Evolutionary conservation across 2,888 invertebrate species (phyloP), one percentile per base, ranked within the genome.

Genomic region (Torymus aiolomorphi): DNA sequence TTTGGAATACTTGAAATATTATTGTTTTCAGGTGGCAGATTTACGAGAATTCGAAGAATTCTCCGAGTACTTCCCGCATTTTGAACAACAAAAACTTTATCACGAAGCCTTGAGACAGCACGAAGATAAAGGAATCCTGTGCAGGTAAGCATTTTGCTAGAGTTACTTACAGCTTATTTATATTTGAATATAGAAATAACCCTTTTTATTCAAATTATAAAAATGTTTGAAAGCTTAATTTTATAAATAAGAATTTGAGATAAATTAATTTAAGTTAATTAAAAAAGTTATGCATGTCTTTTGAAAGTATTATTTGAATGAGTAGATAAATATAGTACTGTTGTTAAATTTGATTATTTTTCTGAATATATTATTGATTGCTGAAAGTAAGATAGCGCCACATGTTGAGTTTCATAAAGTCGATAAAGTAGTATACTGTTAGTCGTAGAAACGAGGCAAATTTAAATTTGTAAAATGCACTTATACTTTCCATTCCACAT

Each of bases 31-130:
- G 95, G 95, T 97, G 11, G 97, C 97, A 10, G 96, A 97, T 91
- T 91, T 97, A 74, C 92, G 95, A 51, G 97, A 98, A 89, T 96
- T 98, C 86, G 98, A 98, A 88, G 97, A 97, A 86, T 94, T 96
- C 86, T 92, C 94, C 5, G 95, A 96, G 86, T 91, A 93, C 42
- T 93, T 94, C 84, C 94, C 96, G 18, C 96, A 96, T 88, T 92
- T 96, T 84, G 96, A 97, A 87, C 93, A 95, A 83, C 93, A 97
- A 85, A 95, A 95, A 74, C 91, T 99, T 49, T 98, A 98, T 91
- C 96, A 97, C 89, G 92, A 93, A 67, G 97, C 97, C 0, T 91
- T 98, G 49, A 94, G 95, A 87, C 96, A 96, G 84, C 93, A 97
- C 82, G 96, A 97, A 90, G 93, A 94, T 84, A 91, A 86, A 85